phyloP scores from a whole-genome alignment of 2,797 vertebrate genomes.

The Lophotriccus pileatus region DNA sequence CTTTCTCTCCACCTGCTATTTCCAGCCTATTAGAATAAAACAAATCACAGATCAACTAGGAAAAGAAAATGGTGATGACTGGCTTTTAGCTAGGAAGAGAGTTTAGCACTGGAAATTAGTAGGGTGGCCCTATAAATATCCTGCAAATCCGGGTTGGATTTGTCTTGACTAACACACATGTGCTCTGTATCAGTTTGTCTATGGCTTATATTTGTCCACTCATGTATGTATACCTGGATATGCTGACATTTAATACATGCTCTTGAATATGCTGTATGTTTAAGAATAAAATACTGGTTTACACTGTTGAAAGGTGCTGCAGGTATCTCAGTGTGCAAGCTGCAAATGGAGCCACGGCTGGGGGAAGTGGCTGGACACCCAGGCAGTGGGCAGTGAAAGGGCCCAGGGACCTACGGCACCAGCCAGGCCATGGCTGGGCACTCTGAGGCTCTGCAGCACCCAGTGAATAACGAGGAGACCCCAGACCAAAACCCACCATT shows the following conservation, averaged over 20 bases:
- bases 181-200: not conserved
- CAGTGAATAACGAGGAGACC: not conserved
- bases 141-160: not conserved
- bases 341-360: not conserved
- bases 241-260: not conserved
- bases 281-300: not conserved
- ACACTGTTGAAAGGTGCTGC: not conserved
- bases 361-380: not conserved
- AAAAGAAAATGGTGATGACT: fast-evolving
- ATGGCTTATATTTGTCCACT: not conserved
- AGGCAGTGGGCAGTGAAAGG: not conserved
- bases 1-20: not conserved
- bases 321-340: not conserved
- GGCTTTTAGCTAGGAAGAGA: not conserved
- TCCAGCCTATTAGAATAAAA: not conserved
- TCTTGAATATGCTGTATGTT: not conserved
- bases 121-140: not conserved
- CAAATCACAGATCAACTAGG: not conserved
- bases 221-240: not conserved
- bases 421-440: not conserved
- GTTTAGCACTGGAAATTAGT: not conserved
- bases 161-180: not conserved
- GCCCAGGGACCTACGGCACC: not conserved
- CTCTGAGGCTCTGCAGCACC: not conserved
- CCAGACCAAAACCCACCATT: not conserved